Conservation (phyloP, 2,113 vertebrate species). For the Hepsetus odoe region DNA sequence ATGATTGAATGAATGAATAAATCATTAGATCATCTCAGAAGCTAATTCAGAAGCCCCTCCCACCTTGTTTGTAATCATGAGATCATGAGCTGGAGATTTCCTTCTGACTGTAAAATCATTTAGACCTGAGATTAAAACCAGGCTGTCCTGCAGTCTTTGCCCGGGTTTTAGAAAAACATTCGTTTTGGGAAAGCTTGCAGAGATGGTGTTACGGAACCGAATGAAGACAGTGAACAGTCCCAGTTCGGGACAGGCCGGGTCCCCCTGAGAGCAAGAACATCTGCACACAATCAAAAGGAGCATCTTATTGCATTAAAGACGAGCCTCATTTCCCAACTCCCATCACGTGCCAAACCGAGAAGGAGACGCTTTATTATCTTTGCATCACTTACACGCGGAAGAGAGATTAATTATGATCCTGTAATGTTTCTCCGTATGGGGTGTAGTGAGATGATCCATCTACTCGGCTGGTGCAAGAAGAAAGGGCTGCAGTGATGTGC, state of each 20-base stretch:
- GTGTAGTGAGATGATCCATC: background rate
- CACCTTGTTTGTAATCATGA: too few relatives aligned
- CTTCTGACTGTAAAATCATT: too few relatives aligned
- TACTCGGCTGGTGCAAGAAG: conserved; percentile 7
- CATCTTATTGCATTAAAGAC: conserved; percentile 15
- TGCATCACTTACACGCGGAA: conserved; percentile 40
- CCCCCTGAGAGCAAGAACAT: background rate
- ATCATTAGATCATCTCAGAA: too few relatives aligned
- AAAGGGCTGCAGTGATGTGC: background rate
- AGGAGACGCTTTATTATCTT: conserved; percentile 43
- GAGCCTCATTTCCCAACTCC: conserved; percentile 25
- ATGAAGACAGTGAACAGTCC: background rate
- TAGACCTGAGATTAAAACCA: too few relatives aligned
- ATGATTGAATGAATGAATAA: too few relatives aligned
- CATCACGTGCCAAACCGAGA: conserved; percentile 39
- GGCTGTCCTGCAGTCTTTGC: background rate
- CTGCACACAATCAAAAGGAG: conserved; percentile 39
- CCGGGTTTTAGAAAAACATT: background rate
- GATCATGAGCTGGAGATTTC: too few relatives aligned
- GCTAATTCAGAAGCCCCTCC: too few relatives aligned
- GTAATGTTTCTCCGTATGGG: background rate
- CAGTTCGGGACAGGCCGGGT: background rate
- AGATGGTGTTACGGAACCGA: background rate
- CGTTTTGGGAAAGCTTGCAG: too few relatives aligned
- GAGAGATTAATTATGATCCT: conserved; percentile 41